phyloP scores from a whole-genome alignment of 2,797 vertebrate genomes.

The Astyanax mexicanus region DNA sequence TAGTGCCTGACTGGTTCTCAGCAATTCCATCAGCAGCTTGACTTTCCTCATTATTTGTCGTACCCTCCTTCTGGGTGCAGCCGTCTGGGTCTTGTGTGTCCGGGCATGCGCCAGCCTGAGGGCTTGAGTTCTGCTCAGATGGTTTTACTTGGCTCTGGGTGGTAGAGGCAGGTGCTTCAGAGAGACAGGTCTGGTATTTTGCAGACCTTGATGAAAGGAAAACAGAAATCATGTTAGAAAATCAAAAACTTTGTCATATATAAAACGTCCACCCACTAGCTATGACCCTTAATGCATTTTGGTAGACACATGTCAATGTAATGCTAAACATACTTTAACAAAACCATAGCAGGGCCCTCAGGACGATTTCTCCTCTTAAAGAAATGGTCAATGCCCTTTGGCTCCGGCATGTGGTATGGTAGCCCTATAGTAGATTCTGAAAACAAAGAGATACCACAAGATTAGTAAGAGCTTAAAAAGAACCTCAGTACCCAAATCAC shows the following conservation, averaged over 20 bases:
- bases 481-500: too few relatives aligned
- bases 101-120: conserved; percentile 35
- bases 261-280: too few relatives aligned
- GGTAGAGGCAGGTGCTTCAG: conserved; percentile 64
- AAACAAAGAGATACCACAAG: conserved; percentile 29
- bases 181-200: conserved; percentile 81
- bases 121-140: conserved; percentile 53
- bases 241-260: not conserved
- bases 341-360: conserved; percentile 84
- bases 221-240: not conserved
- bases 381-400: conserved; percentile 91
- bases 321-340: conserved; percentile 88
- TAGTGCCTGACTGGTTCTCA: conserved; percentile 63
- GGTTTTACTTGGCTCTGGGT: conserved; percentile 44
- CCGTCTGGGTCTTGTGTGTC: conserved; percentile 57
- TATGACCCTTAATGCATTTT: too few relatives aligned
- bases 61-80: conserved; percentile 49
- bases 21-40: conserved; percentile 20
- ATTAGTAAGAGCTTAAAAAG: not conserved
- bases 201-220: conserved; percentile 74
- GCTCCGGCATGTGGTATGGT: conserved; percentile 93
- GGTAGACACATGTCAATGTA: too few relatives aligned
- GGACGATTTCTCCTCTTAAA: conserved; percentile 85
- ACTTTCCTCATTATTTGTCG: not conserved
- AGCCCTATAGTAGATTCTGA: conserved; percentile 89